Evolutionary conservation across 1,140 invertebrate species (phyloP).

Genomic region (Macrobrachium nipponense): DNA sequence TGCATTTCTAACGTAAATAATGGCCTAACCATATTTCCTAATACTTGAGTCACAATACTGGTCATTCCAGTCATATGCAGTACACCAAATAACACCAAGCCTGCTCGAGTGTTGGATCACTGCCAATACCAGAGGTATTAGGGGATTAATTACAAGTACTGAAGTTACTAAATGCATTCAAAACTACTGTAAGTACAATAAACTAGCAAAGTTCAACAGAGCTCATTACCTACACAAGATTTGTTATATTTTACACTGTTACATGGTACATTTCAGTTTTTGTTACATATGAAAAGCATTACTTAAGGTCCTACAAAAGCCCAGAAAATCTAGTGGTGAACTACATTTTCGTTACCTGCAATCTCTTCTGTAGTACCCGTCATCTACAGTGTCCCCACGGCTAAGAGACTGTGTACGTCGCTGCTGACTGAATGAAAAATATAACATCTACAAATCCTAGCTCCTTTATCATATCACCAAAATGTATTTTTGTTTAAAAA

Average conservation of each 20-base stretch:
- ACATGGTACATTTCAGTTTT: not conserved
- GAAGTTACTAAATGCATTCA: too few relatives aligned
- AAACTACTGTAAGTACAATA: not conserved
- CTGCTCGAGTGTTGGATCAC: too few relatives aligned
- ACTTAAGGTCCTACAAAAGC: not conserved
- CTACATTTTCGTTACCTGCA: conserved; percentile 25
- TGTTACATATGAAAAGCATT: not conserved
- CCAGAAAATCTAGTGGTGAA: not conserved
- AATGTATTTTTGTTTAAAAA: too few relatives aligned
- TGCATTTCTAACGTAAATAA: too few relatives aligned
- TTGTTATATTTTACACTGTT: not conserved
- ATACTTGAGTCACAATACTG: too few relatives aligned
- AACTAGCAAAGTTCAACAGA: not conserved
- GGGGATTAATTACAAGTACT: too few relatives aligned
- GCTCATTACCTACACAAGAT: not conserved
- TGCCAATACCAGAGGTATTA: too few relatives aligned
- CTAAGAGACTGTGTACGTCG: conserved; percentile 46
- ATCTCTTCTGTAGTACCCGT: conserved; percentile 28
- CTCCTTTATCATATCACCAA: not conserved
- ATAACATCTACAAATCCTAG: conserved; percentile 4
- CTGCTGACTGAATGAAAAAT: conserved; percentile 41
- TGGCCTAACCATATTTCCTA: too few relatives aligned
- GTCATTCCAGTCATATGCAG: too few relatives aligned
- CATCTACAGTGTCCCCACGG: conserved; percentile 48
- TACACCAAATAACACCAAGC: too few relatives aligned